Evolutionary conservation across 1,140 invertebrate species (phyloP), one percentile per base, ranked within the genome.

Genomic region (Choristoneura fumiferana): DNA sequence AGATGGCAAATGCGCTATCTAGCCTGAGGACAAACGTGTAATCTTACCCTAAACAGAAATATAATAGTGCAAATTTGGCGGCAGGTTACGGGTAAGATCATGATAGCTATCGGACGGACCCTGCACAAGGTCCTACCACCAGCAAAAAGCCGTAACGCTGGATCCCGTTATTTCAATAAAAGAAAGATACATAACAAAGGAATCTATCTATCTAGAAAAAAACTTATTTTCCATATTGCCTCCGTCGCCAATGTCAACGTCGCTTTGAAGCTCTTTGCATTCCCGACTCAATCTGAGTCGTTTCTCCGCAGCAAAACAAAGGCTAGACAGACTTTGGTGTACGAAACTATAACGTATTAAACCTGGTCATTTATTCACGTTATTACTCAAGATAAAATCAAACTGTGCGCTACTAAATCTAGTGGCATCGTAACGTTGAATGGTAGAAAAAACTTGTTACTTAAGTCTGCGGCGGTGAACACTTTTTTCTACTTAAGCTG

Each of bases 281-380:
- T 68, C 78, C 69, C 62, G 62, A 49, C 69, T 72, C 66, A 69
- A 70, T 69, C 61, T 73, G 65, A 71, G 65, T 65, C 43, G 71
- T 56, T 85, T 82, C 78, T 70, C 58, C 76, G 80, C 83, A 83
- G 69, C 69, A 69, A 78, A 76, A 83, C 78, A 82, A 81, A 81
- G 62, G 67, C 66, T 33, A n/a, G 8, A 49, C 18, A 29, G 43
- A 22, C 22, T 49, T 49, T 33, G 43, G 43, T 18, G 43, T 49
- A 49, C 40, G n/a, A 29, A 29, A 29, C 22, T n/a, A 6, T 13
- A n/a, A 13, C 40, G 35, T 37, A 29, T 18, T 18, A 29, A 49
- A 49, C 17, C 22, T 18, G 43, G 43, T 49, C 10, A 18, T 49
- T 13, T 13, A 17, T 13, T 9, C n/a, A 13, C 29, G 22, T 18